Evolutionary conservation across 2,113 vertebrate species (phyloP), one percentile per base, ranked within the genome.

Genomic region (Hyla sarda): DNA sequence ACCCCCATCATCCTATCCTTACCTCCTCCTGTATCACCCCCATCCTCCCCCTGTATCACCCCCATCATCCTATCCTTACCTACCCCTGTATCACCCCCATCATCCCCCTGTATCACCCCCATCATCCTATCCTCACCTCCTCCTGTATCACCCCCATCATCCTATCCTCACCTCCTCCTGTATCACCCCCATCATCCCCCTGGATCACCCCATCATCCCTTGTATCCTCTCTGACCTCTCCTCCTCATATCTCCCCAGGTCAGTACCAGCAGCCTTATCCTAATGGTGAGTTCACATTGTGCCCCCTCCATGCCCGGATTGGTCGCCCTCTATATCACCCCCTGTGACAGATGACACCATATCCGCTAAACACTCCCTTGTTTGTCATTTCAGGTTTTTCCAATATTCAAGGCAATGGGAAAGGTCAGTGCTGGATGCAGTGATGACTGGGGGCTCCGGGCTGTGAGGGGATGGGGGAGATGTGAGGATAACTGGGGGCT

Each of bases 251-350:
- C 28, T 28, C 3, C 30, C 5, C 47, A 82, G 81, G 47, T 34
- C 41, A 25, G 11, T 71, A 71, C 23, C 81, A 69, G 62, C 62
- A 82, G 21, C 81, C 62, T 2, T 82, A 82, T 34, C 19, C 81
- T 67, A 82, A 71, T n/a, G 81, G 81, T 82, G 71, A 82, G 81
- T 82, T 34, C n/a, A 7, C 75, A 1, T n/a, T 5, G 32, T 65
- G 62, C 1, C 58, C 58, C 50, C 21, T n/a, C 62, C 8, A 11
- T 28, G 17, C 12, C 62, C 30, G 62, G 28, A 5, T 8, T 12
- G 10, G 1, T 71, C 32, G 14, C 28, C 32, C 14, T 71, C 3
- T 67, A 2, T 28, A 30, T 67, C 6, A 30, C 32, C 23, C 6
- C 12, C 21, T 2, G 25, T 69, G 30, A 21, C 30, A 12, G 19